Base-by-base conservation (phyloP, 2,888 invertebrate species). In the Nycteola revayana region DNA sequence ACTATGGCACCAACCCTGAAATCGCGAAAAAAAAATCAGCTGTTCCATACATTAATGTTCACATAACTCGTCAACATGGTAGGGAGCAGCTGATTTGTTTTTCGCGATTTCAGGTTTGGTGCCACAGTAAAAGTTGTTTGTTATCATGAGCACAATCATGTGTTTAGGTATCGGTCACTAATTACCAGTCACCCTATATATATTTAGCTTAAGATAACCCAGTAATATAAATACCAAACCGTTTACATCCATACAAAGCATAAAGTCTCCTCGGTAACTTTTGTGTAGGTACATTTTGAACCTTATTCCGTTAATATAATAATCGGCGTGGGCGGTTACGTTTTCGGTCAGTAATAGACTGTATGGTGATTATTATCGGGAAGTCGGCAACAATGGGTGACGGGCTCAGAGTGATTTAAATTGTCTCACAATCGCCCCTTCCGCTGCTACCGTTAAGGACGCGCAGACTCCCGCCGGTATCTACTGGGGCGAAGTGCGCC, bases 351-450 rank as follows among this genome's bases (percentile, higher is more conserved):
- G 41, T 56, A 49, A 46, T 51, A 51, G 51, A 46, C 47, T 45
- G 47, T 42, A 40, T 51, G 36, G 42, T 45, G 49, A 64, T 71
- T 60, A 49, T 50, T 36, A 61, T 66, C 73, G 70, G 75, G 80
- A 79, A 73, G 78, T 69, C 61, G 62, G 45, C 67, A 69, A 80
- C 81, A 77, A 78, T 70, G 66, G 62, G 49, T 62, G 68, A 69
- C 68, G 64, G 69, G 51, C 59, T 50, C 64, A 64, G 75, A 75
- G 59, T 73, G 75, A 72, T 76, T 82, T 71, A 80, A 85, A 85
- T 84, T 83, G 84, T 80, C 76, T 79, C 76, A 71, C 84, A 85
- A 82, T 84, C 79, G 67, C 48, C 45, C 66, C 64, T 83, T 86
- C 86, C 86, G 84, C 28, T 55, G 66, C 38, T 44, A 23, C 43